Evolutionary conservation across 2,888 invertebrate genomes (phyloP).

Genomic region (Chaitophorus viminalis): DNA sequence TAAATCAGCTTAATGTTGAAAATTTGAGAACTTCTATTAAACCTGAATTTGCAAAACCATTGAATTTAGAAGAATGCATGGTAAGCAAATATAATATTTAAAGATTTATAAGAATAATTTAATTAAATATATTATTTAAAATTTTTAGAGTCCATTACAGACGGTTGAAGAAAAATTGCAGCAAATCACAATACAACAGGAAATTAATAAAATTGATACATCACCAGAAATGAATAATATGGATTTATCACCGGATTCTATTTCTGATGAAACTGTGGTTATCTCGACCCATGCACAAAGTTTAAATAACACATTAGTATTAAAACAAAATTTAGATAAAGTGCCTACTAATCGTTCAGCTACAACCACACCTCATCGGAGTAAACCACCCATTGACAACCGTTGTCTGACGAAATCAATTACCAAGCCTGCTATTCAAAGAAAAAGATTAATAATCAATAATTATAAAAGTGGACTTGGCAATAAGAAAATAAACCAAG

Average conservation of each 20-base stretch:
- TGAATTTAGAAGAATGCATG: conserved; percentile 40
- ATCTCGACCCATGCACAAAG: conserved; percentile 42
- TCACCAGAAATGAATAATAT: conserved; percentile 38
- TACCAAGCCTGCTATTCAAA: conserved; percentile 48
- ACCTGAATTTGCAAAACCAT: conserved; percentile 39
- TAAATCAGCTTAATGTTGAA: conserved; percentile 50
- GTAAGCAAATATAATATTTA: conserved; percentile 23
- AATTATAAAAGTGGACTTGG: conserved; percentile 16
- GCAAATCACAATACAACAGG: conserved; percentile 27
- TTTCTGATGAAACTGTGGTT: conserved; percentile 44
- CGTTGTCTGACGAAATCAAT: conserved; percentile 54
- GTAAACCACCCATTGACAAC: conserved; percentile 44
- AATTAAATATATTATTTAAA: neutral
- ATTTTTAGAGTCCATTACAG: conserved; percentile 49
- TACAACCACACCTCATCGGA: conserved; percentile 38
- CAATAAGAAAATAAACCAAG: conserved; percentile 44
- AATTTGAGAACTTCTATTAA: conserved; percentile 36
- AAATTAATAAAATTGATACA: conserved; percentile 30
- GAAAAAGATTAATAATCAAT: conserved; percentile 36
- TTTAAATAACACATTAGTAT: conserved; percentile 55
- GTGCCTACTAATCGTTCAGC: neutral
- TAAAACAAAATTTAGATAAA: conserved; percentile 49
- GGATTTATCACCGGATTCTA: conserved; percentile 38
- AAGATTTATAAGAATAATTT: neutral
- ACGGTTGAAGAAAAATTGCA: conserved; percentile 44